Evolutionary conservation across 1,140 invertebrate species (phyloP).

Genomic region (Chrysoperla carnea): DNA sequence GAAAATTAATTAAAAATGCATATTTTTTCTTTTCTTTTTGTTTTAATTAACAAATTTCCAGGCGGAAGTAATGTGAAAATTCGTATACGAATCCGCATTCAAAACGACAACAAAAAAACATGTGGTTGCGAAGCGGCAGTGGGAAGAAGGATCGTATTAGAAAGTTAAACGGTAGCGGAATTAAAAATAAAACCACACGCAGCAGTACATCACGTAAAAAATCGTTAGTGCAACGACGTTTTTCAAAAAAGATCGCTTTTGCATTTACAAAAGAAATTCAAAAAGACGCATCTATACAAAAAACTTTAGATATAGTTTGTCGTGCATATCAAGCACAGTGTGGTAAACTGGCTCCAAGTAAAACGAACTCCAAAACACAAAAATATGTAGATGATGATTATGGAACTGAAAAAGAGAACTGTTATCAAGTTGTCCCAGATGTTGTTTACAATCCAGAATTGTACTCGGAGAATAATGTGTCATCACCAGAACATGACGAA

Average conservation of each 20-base stretch:
- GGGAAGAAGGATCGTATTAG: conserved; percentile 2
- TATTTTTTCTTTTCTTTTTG: too few relatives aligned
- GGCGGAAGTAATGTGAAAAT: conserved; percentile 2
- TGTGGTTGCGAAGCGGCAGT: conserved; percentile 20
- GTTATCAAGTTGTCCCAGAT: background rate
- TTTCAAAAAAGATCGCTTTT: background rate
- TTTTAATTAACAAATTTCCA: background rate
- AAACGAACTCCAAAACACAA: background rate
- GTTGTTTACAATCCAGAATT: background rate
- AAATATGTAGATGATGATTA: background rate
- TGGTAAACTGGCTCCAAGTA: too few relatives aligned
- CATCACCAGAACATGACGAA: background rate
- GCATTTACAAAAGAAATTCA: background rate
- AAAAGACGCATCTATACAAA: background rate
- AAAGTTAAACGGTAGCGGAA: background rate
- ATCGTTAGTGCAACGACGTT: background rate
- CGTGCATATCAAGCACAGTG: too few relatives aligned
- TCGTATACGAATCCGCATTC: background rate
- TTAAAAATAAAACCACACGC: background rate
- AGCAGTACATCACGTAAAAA: background rate
- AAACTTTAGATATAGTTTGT: background rate
- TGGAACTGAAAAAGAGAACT: conserved; percentile 1
- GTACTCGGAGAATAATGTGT: background rate
- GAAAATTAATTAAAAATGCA: too few relatives aligned
- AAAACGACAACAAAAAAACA: conserved; percentile 4